These are phyloP conservation scores for Halictus ligatus DNA, from an alignment of 2,888 invertebrate genomes.

Conservation along the genomic window DNA sequence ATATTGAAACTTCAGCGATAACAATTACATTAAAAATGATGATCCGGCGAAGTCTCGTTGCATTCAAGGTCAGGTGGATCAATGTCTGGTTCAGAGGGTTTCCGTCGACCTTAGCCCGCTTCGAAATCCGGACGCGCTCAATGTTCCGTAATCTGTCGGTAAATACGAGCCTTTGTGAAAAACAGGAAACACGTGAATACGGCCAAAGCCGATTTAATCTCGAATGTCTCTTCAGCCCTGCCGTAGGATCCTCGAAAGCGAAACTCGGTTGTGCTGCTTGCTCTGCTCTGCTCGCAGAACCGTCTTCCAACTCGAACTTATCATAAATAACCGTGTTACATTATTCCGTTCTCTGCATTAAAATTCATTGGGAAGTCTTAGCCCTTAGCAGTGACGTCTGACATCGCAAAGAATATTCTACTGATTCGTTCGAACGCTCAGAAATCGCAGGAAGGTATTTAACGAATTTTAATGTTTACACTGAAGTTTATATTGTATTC, in stretches of 20 bases:
- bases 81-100: constrained; percentile 6
- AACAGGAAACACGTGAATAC: constrained; percentile 43
- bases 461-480: too few species aligned
- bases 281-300: constrained; percentile 8
- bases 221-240: constrained; percentile 20
- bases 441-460: background rate
- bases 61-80: background rate
- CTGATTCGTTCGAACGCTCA: background rate
- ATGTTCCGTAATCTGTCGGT: constrained; percentile 42
- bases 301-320: background rate
- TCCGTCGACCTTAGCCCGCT: constrained; percentile 18
- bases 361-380: background rate
- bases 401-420: background rate
- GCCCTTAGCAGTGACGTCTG: background rate
- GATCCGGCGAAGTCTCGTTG: background rate
- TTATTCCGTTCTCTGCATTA: background rate
- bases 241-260: constrained; percentile 43
- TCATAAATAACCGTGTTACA: background rate
- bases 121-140: constrained; percentile 26
- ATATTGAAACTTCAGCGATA: background rate
- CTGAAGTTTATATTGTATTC: background rate
- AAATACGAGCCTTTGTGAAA: constrained; percentile 51
- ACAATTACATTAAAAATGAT: background rate
- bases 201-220: constrained; percentile 54
- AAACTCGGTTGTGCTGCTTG: constrained; percentile 24